Evolutionary conservation across 2,888 invertebrate genomes (phyloP), one percentile per base, ranked within the genome.

Genomic region (Eumacrocentrus americanus): DNA sequence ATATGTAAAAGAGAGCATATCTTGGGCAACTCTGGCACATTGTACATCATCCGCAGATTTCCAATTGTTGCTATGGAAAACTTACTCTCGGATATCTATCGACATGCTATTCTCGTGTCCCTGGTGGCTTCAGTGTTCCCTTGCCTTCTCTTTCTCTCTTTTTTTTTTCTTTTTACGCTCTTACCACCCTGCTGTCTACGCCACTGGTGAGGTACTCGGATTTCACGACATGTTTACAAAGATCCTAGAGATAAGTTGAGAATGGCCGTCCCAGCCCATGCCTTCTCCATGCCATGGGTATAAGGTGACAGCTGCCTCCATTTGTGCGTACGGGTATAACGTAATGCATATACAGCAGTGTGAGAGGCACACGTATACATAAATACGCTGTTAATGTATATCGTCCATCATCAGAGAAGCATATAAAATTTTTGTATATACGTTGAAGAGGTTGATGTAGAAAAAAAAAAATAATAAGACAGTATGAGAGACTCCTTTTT

Each of bases 211-310:
- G 77, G 78, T 79, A 80, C 80, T 80, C 80, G 77, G 76, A 80
- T 80, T 80, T 80, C 80, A 80, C 80, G 80, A 79, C 80, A 78
- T 80, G 80, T 80, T 80, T 80, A 80, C 80, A 80, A 80, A 79
- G 80, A 80, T 80, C 79, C 79, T 78, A 78, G 79, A 80, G 80
- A 80, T 80, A 80, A 79, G 80, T 80, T 80, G 78, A 78, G 80
- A 79, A 79, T 78, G 79, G 80, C 78, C 77, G 77, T 73, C 73
- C 73, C 72, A 72, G 72, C 58, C 64, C 63, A 61, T 66, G 60
- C 63, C 66, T 66, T 57, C 74, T 73, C 71, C 75, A 40, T 74
- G 72, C 72, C 75, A 40, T 74, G 72, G 79, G 80, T 79, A 76
- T 80, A 80, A 80, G 80, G 79, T 80, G 80, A 80, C 80, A 80